Evolutionary conservation across 64 coral and sea anemone genomes (phyloP), one percentile per base, ranked within the genome.

Genomic region (Platygyra sinensis): DNA sequence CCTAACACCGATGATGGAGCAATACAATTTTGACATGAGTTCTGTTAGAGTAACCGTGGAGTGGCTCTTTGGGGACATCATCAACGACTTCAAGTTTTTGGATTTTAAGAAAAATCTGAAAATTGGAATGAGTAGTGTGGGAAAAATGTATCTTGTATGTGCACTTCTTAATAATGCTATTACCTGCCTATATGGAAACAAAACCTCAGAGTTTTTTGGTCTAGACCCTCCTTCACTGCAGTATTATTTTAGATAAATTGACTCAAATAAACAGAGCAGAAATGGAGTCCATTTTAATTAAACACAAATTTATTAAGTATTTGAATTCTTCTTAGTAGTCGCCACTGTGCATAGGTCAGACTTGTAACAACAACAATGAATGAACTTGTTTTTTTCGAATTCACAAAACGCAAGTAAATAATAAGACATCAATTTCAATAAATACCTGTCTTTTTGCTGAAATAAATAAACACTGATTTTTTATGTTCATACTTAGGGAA

Each of bases 121-220:
- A 67, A 67, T 67, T 67, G 63, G 63, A 57, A 67, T 67, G 63
- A 67, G 63, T 19, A 67, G 29, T 30, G 71, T 73, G 63, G 71
- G 71, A 25, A 73, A 73, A 73, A 73, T 73, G 71, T 73, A 73
- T 73, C 29, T 73, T 73, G 71, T 73, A 42, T 78, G 75, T 52
- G 46, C 39, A 77, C 75, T 50, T 20, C 42, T 77, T 54, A 52
- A 78, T 52, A 78, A 78, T 55, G 75, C 39, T 52, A 22, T 78
- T n/a, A 78, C 46, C 42, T 67, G 63, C 63, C 29, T 73, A 31
- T 73, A 31, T 73, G 27, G 71, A 73, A 73, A 31, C 71, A 31
- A 73, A 72, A 72, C 71, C 12, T 13, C 29, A 0, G 71, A 14
- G 15, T 73, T 31, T 52, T 52, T n/a, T 54, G 75, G 46, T 78